Evolutionary conservation across 2,888 invertebrate species (phyloP).

Genomic region (Sarcophaga variegata): DNA sequence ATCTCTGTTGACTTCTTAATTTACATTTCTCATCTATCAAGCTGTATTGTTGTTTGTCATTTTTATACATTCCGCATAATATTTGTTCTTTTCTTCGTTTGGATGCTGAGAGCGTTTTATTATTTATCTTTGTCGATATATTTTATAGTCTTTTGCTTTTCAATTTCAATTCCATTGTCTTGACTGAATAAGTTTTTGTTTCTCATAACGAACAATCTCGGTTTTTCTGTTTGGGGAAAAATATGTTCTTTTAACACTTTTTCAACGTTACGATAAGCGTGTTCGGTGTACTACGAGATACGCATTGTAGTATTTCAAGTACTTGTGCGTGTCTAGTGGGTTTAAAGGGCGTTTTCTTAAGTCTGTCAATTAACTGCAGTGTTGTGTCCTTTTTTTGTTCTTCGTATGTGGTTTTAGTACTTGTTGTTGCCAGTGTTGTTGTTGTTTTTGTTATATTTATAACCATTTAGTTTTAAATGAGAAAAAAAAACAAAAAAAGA

Average conservation of each 20-base stretch:
- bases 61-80: background rate
- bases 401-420: background rate
- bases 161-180: slow-evolving; percentile 29
- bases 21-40: slow-evolving; percentile 7
- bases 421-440: slow-evolving; percentile 10
- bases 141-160: slow-evolving; percentile 54
- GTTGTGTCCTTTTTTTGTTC: slow-evolving; percentile 51
- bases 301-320: slow-evolving; percentile 32
- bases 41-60: slow-evolving; percentile 17
- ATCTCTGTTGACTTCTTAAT: slow-evolving; percentile 25
- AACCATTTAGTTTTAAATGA: slow-evolving; percentile 36
- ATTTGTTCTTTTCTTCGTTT: slow-evolving; percentile 16
- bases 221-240: slow-evolving; percentile 15
- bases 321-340: slow-evolving; percentile 64
- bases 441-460: slow-evolving; percentile 20
- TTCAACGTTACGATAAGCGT: slow-evolving; percentile 47
- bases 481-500: slow-evolving; percentile 13
- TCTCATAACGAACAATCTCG: slow-evolving; percentile 41
- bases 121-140: slow-evolving; percentile 51
- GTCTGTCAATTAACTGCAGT: slow-evolving; percentile 68
- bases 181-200: background rate
- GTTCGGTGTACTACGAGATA: slow-evolving; percentile 31
- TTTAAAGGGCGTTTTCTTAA: slow-evolving; percentile 67
- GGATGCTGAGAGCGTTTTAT: background rate
- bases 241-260: slow-evolving; percentile 65